phyloP scores from a whole-genome alignment of 2,888 invertebrate species.

The Platerodrilus igneus region DNA sequence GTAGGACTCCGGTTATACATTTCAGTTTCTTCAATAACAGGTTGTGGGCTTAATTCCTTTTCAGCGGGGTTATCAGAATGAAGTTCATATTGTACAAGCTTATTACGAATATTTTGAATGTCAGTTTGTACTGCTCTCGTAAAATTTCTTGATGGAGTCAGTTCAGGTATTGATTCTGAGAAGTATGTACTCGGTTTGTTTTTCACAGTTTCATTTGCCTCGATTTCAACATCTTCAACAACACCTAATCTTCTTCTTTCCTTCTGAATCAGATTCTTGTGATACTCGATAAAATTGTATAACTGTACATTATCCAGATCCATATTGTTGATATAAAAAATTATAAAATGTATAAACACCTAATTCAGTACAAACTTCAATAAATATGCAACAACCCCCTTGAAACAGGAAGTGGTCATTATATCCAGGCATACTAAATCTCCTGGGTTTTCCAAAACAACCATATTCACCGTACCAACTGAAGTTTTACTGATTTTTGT shows the following conservation, averaged over 20 bases:
- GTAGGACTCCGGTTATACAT: constrained; percentile 37
- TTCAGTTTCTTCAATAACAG: constrained; percentile 28
- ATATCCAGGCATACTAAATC: too few species aligned
- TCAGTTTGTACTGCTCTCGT: constrained; percentile 45
- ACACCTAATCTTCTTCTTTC: constrained; percentile 35
- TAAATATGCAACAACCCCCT: too few species aligned
- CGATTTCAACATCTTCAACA: constrained; percentile 11
- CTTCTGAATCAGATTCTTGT: constrained; percentile 30
- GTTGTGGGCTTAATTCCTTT: constrained; percentile 31
- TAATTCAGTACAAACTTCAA: too few species aligned
- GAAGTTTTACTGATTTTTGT: too few species aligned
- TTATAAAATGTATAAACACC: too few species aligned
- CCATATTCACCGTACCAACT: too few species aligned
- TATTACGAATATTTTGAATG: constrained; percentile 43
- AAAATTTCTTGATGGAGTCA: constrained; percentile 18
- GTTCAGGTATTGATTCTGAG: constrained; percentile 12
- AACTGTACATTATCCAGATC: too few species aligned
- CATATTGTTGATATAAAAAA: too few species aligned
- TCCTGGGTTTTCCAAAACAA: too few species aligned
- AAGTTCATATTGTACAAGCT: constrained; percentile 43
- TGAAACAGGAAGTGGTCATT: too few species aligned
- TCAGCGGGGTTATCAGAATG: constrained; percentile 34
- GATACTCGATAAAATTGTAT: constrained; percentile 31
- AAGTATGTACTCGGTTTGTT: constrained; percentile 29
- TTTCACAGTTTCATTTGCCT: constrained; percentile 33